Evolutionary conservation across 2,113 vertebrate species (phyloP).

Genomic region (Calidris pugnax): DNA sequence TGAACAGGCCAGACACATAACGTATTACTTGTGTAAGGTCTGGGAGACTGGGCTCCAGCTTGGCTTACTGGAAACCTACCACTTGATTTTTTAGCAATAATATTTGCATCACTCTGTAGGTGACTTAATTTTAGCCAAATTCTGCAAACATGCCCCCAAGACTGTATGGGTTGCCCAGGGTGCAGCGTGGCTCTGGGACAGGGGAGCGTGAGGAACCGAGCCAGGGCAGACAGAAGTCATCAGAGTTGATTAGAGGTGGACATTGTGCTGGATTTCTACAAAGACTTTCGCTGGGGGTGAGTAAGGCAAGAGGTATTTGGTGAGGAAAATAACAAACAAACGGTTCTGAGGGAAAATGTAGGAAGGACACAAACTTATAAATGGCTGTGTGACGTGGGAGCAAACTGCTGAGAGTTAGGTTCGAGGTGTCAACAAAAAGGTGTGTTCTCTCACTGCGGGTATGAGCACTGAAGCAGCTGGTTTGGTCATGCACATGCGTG

Average conservation of each 20-base stretch:
- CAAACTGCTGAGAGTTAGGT: slow-evolving; percentile 41
- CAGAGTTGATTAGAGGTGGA: slow-evolving; percentile 23
- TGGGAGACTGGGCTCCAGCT: not conserved
- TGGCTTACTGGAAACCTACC: not conserved
- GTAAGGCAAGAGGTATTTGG: slow-evolving; percentile 53
- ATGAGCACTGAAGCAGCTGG: slow-evolving; percentile 41
- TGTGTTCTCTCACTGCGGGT: not conserved
- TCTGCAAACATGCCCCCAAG: not conserved
- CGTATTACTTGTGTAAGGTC: not conserved
- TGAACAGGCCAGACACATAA: not conserved
- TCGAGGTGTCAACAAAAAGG: not conserved
- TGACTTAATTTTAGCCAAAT: not conserved
- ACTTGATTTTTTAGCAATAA: not conserved
- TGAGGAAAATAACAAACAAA: slow-evolving; percentile 13
- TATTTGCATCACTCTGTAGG: not conserved
- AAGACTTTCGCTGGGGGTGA: not conserved
- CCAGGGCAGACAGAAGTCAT: not conserved
- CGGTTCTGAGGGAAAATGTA: slow-evolving; percentile 1
- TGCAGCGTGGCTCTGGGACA: not conserved
- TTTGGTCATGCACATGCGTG: slow-evolving; percentile 77
- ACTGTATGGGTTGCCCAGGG: not conserved
- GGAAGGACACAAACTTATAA: slow-evolving; percentile 39
- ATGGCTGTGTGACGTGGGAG: slow-evolving; percentile 2
- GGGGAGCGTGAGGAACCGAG: not conserved
- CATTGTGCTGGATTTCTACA: not conserved